Evolutionary conservation across 2,797 vertebrate species (phyloP), one percentile per base, ranked within the genome.

Genomic region (Tinamus major): DNA sequence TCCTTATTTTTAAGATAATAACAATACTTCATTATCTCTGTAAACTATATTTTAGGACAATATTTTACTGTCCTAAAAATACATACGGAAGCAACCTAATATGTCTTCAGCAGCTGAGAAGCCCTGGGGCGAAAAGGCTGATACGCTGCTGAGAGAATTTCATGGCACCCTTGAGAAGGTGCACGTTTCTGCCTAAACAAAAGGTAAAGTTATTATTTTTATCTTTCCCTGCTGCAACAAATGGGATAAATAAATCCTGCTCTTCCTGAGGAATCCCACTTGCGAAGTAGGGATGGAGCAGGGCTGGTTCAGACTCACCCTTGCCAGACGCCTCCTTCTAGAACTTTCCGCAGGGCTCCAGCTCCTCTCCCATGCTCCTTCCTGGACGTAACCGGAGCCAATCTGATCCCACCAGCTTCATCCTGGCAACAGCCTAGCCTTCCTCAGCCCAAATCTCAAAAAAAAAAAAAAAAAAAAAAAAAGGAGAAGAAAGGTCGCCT

Each of bases 271-370:
- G 59, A 85, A 44, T 19, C 2, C 0, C 19, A 12, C 77, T 68
- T 59, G 72, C 42, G 46, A 42, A 51, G 29, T 8, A 10, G 2
- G 51, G 42, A 0, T 0, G 13, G 5, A 17, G 65, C 37, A 1
- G 3, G 16, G 9, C 42, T 0, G 1, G 8, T 9, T 41, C 56
- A 61, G 56, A 39, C 61, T 64, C 24, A 59, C 31, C 31, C 9
- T 74, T 31, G n/a, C 7, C 6, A 19, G 0, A 1, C 31, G 20
- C 1, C 23, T 81, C 39, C 10, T 74, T 72, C 61, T 68, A 31
- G 55, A 88, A 74, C 27, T 23, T 69, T 69, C 51, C 1, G 0
- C 56, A 41, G 17, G 74, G 15, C 29, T 56, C 31, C 17, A 3
- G 39, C 35, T 78, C n/a, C 26, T 6, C 8, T 4, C 0, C 23